Evolutionary conservation across 2,113 vertebrate species (phyloP).

Genomic region (Taxidea taxus): DNA sequence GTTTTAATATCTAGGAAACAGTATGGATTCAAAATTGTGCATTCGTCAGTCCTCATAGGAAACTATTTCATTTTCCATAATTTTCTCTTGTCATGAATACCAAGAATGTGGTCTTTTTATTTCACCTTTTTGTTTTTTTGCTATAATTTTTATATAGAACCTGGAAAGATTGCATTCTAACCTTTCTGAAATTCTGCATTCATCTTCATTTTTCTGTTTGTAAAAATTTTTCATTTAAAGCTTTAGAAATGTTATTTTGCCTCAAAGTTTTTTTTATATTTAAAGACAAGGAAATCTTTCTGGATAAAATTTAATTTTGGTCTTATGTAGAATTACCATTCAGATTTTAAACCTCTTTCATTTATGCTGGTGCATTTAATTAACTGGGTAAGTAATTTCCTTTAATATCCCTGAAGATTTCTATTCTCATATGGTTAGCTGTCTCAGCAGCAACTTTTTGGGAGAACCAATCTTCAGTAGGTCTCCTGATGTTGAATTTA

Average conservation of each 20-base stretch:
- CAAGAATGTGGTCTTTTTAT: conserved; percentile 41
- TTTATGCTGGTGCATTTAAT: not conserved
- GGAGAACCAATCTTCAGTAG: conserved; percentile 29
- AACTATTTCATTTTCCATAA: conserved; percentile 63
- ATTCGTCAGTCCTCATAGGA: conserved; percentile 60
- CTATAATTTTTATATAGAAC: not conserved
- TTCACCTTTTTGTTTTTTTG: not conserved
- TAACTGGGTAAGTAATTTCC: conserved; percentile 15
- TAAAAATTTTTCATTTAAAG: not conserved
- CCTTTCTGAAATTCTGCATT: conserved; percentile 28
- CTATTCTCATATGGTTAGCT: not conserved
- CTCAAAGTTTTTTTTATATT: not conserved
- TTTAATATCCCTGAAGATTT: not conserved
- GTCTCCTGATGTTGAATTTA: conserved; percentile 43
- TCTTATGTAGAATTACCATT: not conserved
- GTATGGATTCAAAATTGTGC: conserved; percentile 63
- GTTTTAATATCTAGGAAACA: conserved; percentile 80
- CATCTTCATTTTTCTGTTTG: conserved; percentile 18
- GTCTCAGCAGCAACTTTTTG: not conserved
- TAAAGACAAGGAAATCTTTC: not conserved
- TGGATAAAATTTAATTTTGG: not conserved
- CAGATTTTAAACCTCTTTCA: not conserved
- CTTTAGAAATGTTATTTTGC: conserved; percentile 26
- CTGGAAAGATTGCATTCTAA: conserved; percentile 1
- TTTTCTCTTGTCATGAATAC: conserved; percentile 59